Percentiles rank a stretch among this genome's conserved stretches.
Conservation (phyloP, 2,113 vertebrate species). For the Scomber japonicus region DNA sequence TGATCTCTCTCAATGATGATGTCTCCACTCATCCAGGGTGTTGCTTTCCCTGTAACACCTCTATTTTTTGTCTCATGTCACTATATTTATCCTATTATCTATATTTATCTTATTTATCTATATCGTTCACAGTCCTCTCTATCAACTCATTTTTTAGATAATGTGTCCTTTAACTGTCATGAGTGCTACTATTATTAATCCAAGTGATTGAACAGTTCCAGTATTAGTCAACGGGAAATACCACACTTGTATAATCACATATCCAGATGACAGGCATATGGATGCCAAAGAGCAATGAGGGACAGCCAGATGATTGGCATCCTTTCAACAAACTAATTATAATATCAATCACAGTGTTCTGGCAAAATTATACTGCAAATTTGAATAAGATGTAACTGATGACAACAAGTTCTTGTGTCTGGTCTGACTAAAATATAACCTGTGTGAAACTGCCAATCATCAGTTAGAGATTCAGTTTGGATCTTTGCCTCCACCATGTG, state of each 20-base stretch:
- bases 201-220: conserved; percentile 32
- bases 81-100: background rate
- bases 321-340: conserved; percentile 7
- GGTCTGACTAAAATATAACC: background rate
- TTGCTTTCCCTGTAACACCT: background rate
- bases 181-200: conserved; percentile 1
- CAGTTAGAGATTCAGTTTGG: conserved; percentile 12
- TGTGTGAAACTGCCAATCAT: background rate
- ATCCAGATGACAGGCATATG: conserved; percentile 40
- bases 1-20: background rate
- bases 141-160: background rate
- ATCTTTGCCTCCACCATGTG: conserved; percentile 70
- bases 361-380: background rate
- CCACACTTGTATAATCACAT: conserved; percentile 38
- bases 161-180: background rate
- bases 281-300: conserved; percentile 13
- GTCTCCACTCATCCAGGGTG: background rate
- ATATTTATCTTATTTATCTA: background rate
- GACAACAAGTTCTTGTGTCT: background rate
- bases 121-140: background rate
- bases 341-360: background rate
- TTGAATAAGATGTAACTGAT: background rate
- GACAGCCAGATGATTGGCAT: conserved; percentile 4
- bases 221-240: conserved; percentile 57
- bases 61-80: background rate